Base-by-base conservation (phyloP, 2,113 vertebrate genomes). In the Gallinago media region DNA sequence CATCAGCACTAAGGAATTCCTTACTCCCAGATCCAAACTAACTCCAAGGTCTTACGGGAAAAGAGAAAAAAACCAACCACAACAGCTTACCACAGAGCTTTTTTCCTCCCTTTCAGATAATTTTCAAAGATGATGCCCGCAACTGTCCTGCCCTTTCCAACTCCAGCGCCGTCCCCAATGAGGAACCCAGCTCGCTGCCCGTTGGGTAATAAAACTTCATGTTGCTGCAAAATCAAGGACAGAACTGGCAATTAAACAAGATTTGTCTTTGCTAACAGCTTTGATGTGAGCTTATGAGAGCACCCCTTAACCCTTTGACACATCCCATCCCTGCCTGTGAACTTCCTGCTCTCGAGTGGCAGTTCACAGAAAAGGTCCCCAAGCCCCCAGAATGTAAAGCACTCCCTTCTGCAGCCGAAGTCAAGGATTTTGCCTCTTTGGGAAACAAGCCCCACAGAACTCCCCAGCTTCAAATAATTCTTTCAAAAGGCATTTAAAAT, bases 81-180 rank as follows among this genome's bases (percentile, higher is more conserved):
- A 56, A 29, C 49, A 71, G 56, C 98, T 98, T 96, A 99, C 99
- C 99, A 99, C 93, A 99, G 95, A 87, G 99, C 92, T 98, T 99
- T 99, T 91, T 98, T 99, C 85, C 99, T 98, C 96, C 99, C 99
- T 75, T 98, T 99, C 71, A 99, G 96, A 93, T 98, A 99, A 94
- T 99, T 99, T 93, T 99, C 99, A 83, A 99, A 96, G 89, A 99
- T 99, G 97, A 99, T 99, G 74, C 99, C 99, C 0, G 99, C 99
- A 94, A 99, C 99, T 0, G 99, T 99, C 89, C 99, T 99, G 73
- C 99, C 99, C 95, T 99, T 99, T 46, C 99, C 99, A 1, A 99
- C 99, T 1, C 99, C 99, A 0, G 99, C 99, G 6, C 99, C 99
- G 1, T 99, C 99, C 15, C 99, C 99, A 0, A 99, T 99, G 83